Conservation (phyloP, 2,888 invertebrate genomes). For the Congeria kusceri region DNA sequence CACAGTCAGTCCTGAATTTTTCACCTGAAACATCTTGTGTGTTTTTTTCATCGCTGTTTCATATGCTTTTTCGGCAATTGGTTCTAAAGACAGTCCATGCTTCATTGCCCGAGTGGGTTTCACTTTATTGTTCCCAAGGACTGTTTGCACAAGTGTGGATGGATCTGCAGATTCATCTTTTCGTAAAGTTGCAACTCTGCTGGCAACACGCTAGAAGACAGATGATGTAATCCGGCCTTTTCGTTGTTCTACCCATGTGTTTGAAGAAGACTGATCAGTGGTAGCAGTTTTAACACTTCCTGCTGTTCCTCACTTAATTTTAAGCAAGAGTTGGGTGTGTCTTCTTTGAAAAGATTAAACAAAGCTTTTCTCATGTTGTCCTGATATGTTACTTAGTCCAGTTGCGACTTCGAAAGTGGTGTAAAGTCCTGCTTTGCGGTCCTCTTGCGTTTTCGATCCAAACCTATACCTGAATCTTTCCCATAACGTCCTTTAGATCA, state of each 20-base stretch:
- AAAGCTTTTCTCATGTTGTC: background rate
- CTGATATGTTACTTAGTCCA: background rate
- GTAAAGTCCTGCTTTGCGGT: constrained; percentile 16
- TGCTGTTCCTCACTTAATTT: background rate
- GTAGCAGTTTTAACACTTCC: background rate
- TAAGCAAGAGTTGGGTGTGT: constrained; percentile 3
- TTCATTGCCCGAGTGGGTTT: constrained; percentile 49
- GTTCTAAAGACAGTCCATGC: constrained; percentile 48
- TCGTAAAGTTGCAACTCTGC: constrained; percentile 5
- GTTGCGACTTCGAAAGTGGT: background rate
- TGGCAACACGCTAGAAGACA: constrained; percentile 5
- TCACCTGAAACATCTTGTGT: constrained; percentile 32
- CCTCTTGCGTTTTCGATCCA: background rate
- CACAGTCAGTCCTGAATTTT: constrained; percentile 30
- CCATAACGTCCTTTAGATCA: too few species aligned
- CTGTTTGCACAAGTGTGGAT: constrained; percentile 3
- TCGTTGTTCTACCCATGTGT: constrained; percentile 10
- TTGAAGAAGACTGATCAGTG: constrained; percentile 3
- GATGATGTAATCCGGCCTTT: constrained; percentile 17
- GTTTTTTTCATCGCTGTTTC: constrained; percentile 13
- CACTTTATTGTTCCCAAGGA: constrained; percentile 21
- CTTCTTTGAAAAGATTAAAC: constrained; percentile 5
- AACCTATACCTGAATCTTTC: too few species aligned
- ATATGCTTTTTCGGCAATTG: constrained; percentile 34
- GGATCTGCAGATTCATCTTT: constrained; percentile 1